These are phyloP conservation scores for Liposcelis brunnea DNA, from an alignment of 2,888 invertebrate genomes.

Conservation along the genomic window DNA sequence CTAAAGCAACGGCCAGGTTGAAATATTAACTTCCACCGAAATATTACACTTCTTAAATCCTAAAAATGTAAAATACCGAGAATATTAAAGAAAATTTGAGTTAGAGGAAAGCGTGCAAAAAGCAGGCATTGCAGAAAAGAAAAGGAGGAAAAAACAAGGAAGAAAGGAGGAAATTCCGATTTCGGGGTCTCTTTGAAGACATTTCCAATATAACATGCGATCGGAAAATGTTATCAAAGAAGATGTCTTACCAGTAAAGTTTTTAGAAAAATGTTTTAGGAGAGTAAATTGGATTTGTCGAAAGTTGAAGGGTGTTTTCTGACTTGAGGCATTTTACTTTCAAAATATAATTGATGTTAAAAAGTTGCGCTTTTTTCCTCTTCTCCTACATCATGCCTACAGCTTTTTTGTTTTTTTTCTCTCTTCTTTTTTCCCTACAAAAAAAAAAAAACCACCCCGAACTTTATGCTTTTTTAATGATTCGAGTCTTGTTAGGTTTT, in stretches of 20 bases:
- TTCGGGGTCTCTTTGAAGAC: neutral
- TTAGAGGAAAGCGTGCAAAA: neutral
- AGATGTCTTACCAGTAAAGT: slow-evolving; percentile 4
- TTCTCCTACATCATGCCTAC: too few relatives aligned
- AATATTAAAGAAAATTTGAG: neutral
- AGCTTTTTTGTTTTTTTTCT: too few relatives aligned
- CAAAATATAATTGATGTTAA: slow-evolving; percentile 8
- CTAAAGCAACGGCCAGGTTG: too few relatives aligned
- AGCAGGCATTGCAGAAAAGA: neutral
- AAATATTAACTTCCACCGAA: too few relatives aligned
- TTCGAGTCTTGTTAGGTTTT: too few relatives aligned
- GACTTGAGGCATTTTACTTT: slow-evolving; percentile 4
- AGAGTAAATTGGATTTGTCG: slow-evolving; percentile 8
- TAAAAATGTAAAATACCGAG: too few relatives aligned
- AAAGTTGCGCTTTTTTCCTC: neutral
- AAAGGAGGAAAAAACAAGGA: too few relatives aligned
- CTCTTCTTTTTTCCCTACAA: too few relatives aligned
- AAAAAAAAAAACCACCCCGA: too few relatives aligned
- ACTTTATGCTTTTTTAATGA: too few relatives aligned
- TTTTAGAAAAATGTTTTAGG: neutral
- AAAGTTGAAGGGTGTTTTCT: slow-evolving; percentile 5
- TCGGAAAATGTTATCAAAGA: neutral
- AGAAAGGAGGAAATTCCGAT: neutral
- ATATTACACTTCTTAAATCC: too few relatives aligned
- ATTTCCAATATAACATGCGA: neutral